Evolutionary conservation across 1,140 invertebrate species (phyloP).

Genomic region (Cyclargus thomasi): DNA sequence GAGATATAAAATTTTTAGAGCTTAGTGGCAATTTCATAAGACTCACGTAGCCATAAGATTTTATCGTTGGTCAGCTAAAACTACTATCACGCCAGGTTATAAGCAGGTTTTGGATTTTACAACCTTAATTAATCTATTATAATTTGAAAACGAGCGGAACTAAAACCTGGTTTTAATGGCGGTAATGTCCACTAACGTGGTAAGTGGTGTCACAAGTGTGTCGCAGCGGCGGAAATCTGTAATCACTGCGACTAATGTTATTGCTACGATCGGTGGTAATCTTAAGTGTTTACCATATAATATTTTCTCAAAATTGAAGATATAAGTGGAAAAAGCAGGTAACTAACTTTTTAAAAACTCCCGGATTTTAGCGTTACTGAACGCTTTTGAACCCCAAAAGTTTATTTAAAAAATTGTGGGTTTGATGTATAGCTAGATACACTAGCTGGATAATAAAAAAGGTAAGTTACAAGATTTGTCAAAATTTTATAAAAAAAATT

Average conservation of each 20-base stretch:
- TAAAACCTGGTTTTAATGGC: background rate
- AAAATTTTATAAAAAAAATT: too few species aligned
- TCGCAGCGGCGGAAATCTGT: background rate
- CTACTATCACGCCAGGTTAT: background rate
- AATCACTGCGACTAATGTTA: background rate
- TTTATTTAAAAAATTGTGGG: too few species aligned
- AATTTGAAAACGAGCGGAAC: background rate
- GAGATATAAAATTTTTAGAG: too few species aligned
- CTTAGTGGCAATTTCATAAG: too few species aligned
- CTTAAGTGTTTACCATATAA: background rate
- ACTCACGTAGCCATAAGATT: background rate
- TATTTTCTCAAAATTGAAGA: background rate
- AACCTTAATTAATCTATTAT: background rate
- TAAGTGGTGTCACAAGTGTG: background rate
- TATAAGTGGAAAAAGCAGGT: too few species aligned
- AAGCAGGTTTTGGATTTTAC: background rate
- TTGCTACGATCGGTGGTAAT: background rate
- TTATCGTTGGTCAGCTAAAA: background rate
- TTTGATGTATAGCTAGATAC: too few species aligned
- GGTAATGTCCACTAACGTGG: background rate
- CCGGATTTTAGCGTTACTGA: too few species aligned
- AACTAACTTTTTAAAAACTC: background rate
- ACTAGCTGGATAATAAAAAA: too few species aligned
- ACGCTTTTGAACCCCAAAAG: too few species aligned
- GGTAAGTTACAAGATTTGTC: too few species aligned